Conservation (phyloP, 2,888 invertebrate genomes). For the Cerastoderma edule region DNA sequence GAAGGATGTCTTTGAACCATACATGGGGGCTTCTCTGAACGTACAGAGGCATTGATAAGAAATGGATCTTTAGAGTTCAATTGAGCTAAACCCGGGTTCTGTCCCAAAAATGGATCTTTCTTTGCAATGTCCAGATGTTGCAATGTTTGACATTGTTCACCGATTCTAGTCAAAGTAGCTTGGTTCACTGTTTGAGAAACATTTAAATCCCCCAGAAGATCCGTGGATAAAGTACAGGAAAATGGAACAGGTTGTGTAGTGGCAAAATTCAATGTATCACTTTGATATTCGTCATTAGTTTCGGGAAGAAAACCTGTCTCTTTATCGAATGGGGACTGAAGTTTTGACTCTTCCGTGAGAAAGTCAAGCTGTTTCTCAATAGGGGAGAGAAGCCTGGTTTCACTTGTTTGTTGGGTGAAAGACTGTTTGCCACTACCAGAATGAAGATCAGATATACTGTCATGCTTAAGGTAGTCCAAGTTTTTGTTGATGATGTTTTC, state of each 20-base stretch:
- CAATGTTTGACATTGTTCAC: conserved; percentile 41
- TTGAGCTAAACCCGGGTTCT: conserved; percentile 42
- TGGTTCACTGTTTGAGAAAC: conserved; percentile 40
- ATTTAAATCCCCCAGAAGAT: conserved; percentile 43
- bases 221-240: conserved; percentile 49
- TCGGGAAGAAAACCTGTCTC: conserved; percentile 33
- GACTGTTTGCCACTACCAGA: conserved; percentile 22
- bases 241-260: conserved; percentile 49
- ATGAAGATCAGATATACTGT: conserved; percentile 29
- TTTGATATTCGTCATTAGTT: conserved; percentile 24
- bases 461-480: conserved; percentile 49
- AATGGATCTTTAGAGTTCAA: conserved; percentile 58
- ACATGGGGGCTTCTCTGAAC: conserved; percentile 21
- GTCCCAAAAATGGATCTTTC: conserved; percentile 59
- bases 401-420: conserved; percentile 26
- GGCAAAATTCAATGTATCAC: conserved; percentile 26
- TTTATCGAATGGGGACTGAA: conserved; percentile 54
- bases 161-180: conserved; percentile 25
- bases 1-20: conserved; percentile 19
- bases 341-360: conserved; percentile 39
- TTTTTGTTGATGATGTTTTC: conserved; percentile 55
- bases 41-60: conserved; percentile 53
- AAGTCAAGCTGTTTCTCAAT: conserved; percentile 45
- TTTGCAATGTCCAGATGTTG: conserved; percentile 55
- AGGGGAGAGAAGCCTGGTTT: conserved; percentile 48